Evolutionary conservation across 2,113 vertebrate species (phyloP), one percentile per base, ranked within the genome.

Genomic region (Psittacula cyanocephala): DNA sequence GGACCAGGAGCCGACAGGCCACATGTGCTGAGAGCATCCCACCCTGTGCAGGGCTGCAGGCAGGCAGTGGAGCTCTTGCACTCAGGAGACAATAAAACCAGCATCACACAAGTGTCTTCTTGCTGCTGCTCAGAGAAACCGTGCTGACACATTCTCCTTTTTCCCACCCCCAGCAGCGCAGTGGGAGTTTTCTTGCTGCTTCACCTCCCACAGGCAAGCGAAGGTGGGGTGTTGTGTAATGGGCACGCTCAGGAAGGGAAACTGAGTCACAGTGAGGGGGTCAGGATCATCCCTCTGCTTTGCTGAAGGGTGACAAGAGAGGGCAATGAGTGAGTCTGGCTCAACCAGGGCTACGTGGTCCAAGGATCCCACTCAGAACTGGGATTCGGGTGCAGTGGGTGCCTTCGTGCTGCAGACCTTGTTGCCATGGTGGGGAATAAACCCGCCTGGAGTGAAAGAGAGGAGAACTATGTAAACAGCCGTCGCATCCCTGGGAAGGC

Each of bases 351-450:
- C 29, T 35, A 2, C 0, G 1, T 43, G 78, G 52, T 27, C 10
- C 2, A 43, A 81, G 67, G 10, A 81, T 2, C 28, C 52, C 27
- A 2, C n/a, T 4, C 10, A 2, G 3, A 72, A 24, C 0, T 0
- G 4, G 88, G 47, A 44, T n/a, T 82, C 0, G 2, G 70, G 84
- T 18, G 4, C 88, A n/a, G 92, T 25, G 4, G 72, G 39, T 55
- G 68, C 52, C 33, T 87, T 78, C 63, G 70, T 81, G 85, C 78
- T 59, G 72, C 93, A 85, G 81, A 53, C 33, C 25, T 63, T 4
- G 83, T 94, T 84, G 75, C 93, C 85, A 88, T 88, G 87, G 95
- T 0, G 12, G 89, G 82, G 93, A 96, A 95, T 92, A 88, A 95
- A 93, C 55, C 81, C 47, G 87, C 84, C 87, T 68, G 52, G 92